phyloP scores from a whole-genome alignment of 2,888 invertebrate genomes.

The Dasypolia templi region DNA sequence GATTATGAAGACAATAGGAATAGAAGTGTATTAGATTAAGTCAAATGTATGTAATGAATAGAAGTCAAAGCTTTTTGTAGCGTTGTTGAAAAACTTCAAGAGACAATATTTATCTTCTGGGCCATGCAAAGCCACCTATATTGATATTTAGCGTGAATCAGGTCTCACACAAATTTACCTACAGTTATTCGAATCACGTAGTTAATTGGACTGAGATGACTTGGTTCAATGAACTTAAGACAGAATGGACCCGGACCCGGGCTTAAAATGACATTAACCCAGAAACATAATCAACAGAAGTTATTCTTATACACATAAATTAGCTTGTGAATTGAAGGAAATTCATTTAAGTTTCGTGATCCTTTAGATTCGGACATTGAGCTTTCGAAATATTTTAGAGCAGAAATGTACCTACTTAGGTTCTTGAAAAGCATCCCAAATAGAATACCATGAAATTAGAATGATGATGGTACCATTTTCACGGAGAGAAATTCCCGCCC shows the following conservation, averaged over 20 bases:
- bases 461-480: conserved; percentile 20
- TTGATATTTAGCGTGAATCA: neutral
- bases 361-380: neutral
- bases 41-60: too few species aligned
- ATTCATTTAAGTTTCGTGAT: neutral
- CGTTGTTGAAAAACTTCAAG: neutral
- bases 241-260: neutral
- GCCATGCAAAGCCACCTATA: neutral
- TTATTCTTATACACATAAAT: neutral
- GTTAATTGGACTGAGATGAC: conserved; percentile 7
- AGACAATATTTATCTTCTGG: neutral
- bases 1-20: too few species aligned
- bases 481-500: neutral
- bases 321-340: neutral
- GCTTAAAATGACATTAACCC: conserved; percentile 32
- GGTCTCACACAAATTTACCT: neutral
- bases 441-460: conserved; percentile 9
- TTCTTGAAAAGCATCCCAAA: neutral
- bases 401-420: neutral
- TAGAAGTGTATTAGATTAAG: neutral
- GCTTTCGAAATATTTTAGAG: neutral
- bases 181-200: neutral
- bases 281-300: conserved; percentile 2
- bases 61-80: neutral
- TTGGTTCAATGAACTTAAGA: conserved; percentile 29